A percentile compares a stretch with the other conserved stretches of the same genome.
phyloP scores from a whole-genome alignment of 2,797 vertebrate genomes.

The Mormyrops boulengeri region DNA sequence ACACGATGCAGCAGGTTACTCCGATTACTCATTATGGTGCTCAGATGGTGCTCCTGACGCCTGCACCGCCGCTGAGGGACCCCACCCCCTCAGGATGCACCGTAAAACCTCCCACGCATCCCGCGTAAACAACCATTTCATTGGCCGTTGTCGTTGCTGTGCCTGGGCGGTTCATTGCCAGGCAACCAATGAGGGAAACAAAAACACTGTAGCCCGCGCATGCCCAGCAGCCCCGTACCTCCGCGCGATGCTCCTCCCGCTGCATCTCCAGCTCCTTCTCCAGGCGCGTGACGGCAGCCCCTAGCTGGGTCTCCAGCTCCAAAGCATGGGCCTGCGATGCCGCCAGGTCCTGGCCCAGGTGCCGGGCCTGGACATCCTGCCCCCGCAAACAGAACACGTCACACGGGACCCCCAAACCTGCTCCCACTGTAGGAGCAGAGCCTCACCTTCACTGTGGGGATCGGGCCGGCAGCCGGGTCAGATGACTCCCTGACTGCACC shows the following conservation, averaged over 20 bases:
- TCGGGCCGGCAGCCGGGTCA: background rate
- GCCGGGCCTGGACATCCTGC: conserved; percentile 54
- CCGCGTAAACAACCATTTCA: background rate
- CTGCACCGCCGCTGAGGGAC: background rate
- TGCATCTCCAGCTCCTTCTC: conserved; percentile 49
- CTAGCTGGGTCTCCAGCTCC: conserved; percentile 49
- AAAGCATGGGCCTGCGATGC: conserved; percentile 48
- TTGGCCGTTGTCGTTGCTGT: background rate
- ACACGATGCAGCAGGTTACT: background rate
- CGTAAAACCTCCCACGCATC: background rate
- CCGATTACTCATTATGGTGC: background rate
- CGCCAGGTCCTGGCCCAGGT: conserved; percentile 56
- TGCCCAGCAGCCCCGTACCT: conserved; percentile 36
- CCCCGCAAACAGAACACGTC: background rate
- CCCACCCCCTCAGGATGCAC: background rate
- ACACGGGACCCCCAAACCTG: background rate
- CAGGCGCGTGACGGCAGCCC: conserved; percentile 48
- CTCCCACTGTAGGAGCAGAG: background rate
- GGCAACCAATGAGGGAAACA: background rate
- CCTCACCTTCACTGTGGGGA: background rate
- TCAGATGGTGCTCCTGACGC: background rate
- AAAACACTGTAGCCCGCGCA: background rate
- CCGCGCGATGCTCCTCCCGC: conserved; percentile 47
- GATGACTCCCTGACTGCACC: background rate
- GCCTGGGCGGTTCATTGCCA: background rate